Evolutionary conservation across 2,113 vertebrate species (phyloP).

Genomic region (Bagarius yarrelli): DNA sequence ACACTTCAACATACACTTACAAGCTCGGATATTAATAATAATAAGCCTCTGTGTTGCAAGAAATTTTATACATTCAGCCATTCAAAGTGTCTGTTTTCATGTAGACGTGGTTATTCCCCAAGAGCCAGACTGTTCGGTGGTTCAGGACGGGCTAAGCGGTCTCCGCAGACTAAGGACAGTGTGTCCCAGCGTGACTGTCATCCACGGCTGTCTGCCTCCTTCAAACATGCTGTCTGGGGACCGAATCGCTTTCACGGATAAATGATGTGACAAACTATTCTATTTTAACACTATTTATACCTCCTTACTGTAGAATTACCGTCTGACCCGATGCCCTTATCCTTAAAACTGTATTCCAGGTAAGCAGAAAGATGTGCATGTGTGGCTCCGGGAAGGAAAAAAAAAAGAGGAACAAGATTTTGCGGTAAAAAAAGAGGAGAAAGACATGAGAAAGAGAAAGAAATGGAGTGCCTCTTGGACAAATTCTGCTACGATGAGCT

Average conservation of each 20-base stretch:
- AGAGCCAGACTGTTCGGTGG: background rate
- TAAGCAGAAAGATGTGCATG: slow-evolving; percentile 51
- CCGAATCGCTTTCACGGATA: slow-evolving; percentile 73
- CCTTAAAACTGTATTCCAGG: slow-evolving; percentile 72
- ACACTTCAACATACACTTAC: slow-evolving; percentile 20
- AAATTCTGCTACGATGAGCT: slow-evolving; percentile 87
- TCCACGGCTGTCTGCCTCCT: slow-evolving; percentile 82
- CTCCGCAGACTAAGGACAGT: slow-evolving; percentile 41
- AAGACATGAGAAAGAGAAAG: slow-evolving; percentile 88
- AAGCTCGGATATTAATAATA: slow-evolving; percentile 24
- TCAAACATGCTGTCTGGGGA: slow-evolving; percentile 81
- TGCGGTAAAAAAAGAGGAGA: slow-evolving; percentile 61
- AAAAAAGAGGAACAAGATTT: slow-evolving; percentile 50
- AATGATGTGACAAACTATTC: slow-evolving; percentile 91
- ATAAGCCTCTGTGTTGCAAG: slow-evolving; percentile 13
- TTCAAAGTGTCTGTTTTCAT: background rate
- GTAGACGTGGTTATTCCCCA: background rate
- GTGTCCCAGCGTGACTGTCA: slow-evolving; percentile 86
- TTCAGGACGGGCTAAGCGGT: slow-evolving; percentile 26
- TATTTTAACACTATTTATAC: slow-evolving; percentile 87
- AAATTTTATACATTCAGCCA: slow-evolving; percentile 30
- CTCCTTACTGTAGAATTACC: slow-evolving; percentile 80
- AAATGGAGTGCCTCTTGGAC: slow-evolving; percentile 85
- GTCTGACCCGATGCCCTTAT: slow-evolving; percentile 77
- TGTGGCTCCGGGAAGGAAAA: slow-evolving; percentile 35